These are phyloP conservation scores for Sinocyclocheilus rhinocerous DNA, from an alignment of 2,113 vertebrate genomes.

Conservation along the genomic window DNA sequence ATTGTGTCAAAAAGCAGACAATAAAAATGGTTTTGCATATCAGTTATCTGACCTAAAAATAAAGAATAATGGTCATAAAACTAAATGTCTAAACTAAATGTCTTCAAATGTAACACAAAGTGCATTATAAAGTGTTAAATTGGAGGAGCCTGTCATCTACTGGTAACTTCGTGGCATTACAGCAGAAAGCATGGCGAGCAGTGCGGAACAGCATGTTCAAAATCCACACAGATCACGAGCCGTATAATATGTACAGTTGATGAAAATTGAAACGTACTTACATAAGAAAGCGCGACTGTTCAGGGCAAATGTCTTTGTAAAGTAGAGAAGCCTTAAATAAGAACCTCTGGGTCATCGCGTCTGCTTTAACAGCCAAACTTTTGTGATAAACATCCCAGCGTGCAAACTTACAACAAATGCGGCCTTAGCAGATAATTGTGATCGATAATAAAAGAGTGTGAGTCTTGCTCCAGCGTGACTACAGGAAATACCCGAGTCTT, in stretches of 20 bases:
- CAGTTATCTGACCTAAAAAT: background rate
- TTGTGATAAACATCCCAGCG: too few species aligned
- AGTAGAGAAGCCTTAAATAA: slow-evolving; percentile 65
- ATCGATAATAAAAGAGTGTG: background rate
- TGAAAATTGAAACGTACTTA: slow-evolving; percentile 61
- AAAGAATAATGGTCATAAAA: background rate
- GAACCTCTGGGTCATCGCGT: slow-evolving; percentile 44
- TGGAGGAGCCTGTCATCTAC: slow-evolving; percentile 57
- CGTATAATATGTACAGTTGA: background rate
- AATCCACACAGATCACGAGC: background rate
- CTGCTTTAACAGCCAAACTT: background rate
- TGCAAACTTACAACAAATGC: background rate
- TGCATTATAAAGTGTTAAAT: background rate
- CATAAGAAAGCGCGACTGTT: slow-evolving; percentile 71
- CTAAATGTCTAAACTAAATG: background rate
- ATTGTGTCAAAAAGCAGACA: background rate
- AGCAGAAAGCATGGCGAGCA: slow-evolving; percentile 34
- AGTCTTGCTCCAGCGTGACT: background rate
- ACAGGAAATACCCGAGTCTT: background rate
- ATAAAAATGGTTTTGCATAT: background rate
- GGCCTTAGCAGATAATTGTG: background rate
- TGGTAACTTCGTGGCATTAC: slow-evolving; percentile 52
- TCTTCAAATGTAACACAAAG: background rate
- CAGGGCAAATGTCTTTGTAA: slow-evolving; percentile 72
- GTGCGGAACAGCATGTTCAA: too few species aligned